phyloP scores from a whole-genome alignment of 2,797 vertebrate genomes.

The Vireo griseus region DNA sequence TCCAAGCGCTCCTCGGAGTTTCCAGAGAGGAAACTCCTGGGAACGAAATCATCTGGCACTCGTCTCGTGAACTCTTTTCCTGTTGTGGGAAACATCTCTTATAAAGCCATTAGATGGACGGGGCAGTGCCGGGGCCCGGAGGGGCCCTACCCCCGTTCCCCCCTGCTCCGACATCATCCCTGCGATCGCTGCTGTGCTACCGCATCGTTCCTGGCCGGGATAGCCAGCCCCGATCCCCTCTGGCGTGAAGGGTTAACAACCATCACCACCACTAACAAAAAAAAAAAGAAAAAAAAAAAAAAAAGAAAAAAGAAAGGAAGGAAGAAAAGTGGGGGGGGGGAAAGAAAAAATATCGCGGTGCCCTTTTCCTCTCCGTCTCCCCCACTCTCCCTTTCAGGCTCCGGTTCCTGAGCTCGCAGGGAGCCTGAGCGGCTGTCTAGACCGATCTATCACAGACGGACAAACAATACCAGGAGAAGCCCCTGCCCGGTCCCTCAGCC shows the following conservation, averaged over 20 bases:
- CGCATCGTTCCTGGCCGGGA: neutral
- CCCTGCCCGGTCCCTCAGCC: conserved; percentile 53
- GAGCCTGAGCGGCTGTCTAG: conserved; percentile 80
- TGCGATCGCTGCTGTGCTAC: neutral
- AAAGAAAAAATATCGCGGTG: conserved; percentile 33
- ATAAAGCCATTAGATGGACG: neutral
- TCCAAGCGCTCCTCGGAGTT: conserved; percentile 23
- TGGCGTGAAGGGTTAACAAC: conserved; percentile 64
- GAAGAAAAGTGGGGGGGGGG: neutral
- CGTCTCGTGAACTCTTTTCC: conserved; percentile 33
- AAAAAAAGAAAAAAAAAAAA: neutral
- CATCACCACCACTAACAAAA: neutral
- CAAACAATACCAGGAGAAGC: conserved; percentile 72
- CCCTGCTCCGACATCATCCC: neutral
- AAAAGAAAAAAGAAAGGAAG: no score
- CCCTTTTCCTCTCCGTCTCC: conserved; percentile 62
- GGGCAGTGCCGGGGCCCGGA: neutral
- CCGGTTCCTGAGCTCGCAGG: conserved; percentile 71
- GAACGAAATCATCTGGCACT: conserved; percentile 31
- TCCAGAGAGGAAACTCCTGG: conserved; percentile 53
- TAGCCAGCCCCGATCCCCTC: neutral
- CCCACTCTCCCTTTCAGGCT: conserved; percentile 54
- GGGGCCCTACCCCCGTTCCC: neutral
- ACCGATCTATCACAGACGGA: conserved; percentile 76
- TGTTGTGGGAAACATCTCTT: conserved; percentile 33